Conservation (phyloP, 2,797 vertebrate genomes). For the Nannoperca obscura region DNA sequence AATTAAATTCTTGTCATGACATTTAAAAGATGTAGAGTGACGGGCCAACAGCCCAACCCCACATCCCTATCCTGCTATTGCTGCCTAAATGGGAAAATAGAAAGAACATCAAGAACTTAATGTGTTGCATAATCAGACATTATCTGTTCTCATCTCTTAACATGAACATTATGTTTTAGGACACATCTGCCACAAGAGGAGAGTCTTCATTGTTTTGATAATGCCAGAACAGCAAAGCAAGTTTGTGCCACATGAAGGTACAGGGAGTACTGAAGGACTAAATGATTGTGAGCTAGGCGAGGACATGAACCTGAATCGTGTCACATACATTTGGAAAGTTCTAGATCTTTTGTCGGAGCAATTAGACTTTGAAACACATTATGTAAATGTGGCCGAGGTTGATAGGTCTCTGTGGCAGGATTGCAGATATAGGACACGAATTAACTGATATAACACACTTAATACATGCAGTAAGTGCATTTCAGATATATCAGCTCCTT, state of each 20-base stretch:
- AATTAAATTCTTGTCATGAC: constrained; percentile 1
- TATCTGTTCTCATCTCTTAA: background rate
- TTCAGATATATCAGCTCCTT: background rate
- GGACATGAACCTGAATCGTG: background rate
- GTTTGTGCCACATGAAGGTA: constrained; percentile 3
- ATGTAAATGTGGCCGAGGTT: background rate
- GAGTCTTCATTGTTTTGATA: constrained; percentile 33
- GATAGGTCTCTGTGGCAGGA: background rate
- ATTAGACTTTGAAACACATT: constrained; percentile 16
- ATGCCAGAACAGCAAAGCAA: constrained; percentile 37
- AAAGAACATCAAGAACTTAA: background rate
- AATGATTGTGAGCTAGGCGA: background rate
- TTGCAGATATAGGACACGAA: background rate
- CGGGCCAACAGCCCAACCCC: background rate
- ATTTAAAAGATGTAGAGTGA: constrained; percentile 14
- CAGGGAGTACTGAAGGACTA: background rate
- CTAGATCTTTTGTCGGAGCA: background rate
- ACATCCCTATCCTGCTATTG: background rate
- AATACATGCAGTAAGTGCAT: background rate
- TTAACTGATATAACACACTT: constrained; percentile 2
- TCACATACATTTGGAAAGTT: constrained; percentile 21
- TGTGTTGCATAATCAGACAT: constrained; percentile 25
- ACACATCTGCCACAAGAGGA: constrained; percentile 30
- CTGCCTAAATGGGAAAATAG: background rate
- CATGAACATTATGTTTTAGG: constrained; percentile 7